phyloP scores from a whole-genome alignment of 2,113 vertebrate species.

The Brevimyrus niger region DNA sequence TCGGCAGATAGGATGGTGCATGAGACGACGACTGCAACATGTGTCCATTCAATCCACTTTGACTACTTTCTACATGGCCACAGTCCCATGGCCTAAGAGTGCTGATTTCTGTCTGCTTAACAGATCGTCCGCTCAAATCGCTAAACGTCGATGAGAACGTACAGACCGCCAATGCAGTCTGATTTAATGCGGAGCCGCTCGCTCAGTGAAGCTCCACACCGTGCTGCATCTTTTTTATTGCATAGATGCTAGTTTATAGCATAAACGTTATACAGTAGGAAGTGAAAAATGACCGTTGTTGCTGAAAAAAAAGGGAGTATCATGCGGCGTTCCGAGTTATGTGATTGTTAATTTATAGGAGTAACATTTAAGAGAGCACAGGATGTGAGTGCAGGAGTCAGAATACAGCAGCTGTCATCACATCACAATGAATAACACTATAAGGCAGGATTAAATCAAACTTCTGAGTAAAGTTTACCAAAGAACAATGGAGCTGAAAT shows the following conservation, averaged over 20 bases:
- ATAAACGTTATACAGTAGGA: not conserved
- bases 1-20: too few relatives aligned
- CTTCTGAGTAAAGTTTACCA: not conserved
- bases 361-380: not conserved
- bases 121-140: constrained; percentile 10
- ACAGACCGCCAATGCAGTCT: not conserved
- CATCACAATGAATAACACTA: not conserved
- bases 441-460: not conserved
- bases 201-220: not conserved
- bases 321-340: not conserved
- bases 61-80: too few relatives aligned
- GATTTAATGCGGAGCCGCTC: not conserved
- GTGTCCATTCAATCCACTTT: not conserved
- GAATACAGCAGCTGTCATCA: not conserved
- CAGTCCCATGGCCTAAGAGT: not conserved
- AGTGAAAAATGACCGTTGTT: not conserved
- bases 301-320: not conserved
- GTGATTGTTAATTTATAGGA: not conserved
- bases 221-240: not conserved
- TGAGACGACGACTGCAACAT: not conserved
- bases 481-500: not conserved
- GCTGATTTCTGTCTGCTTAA: not conserved
- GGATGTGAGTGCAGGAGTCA: not conserved
- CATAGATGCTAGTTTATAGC: not conserved
- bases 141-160: constrained; percentile 3